Percentiles rank a stretch among this genome's conserved stretches.
phyloP scores from a whole-genome alignment of 2,113 vertebrate genomes.

The Oncorhynchus clarkii region DNA sequence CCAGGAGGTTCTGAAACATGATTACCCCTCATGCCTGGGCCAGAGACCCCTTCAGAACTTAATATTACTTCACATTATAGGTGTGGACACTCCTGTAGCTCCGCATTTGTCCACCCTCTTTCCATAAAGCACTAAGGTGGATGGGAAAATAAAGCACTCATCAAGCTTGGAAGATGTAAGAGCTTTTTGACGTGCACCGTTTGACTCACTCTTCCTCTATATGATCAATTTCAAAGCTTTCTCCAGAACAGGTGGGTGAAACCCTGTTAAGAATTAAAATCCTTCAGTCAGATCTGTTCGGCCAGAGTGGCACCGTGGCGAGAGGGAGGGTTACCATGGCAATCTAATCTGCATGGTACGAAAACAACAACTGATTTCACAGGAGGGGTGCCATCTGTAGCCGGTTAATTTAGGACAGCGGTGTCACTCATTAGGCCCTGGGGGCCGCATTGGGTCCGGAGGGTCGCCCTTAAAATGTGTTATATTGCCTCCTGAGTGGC shows the following conservation, averaged over 20 bases:
- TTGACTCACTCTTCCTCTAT: neutral
- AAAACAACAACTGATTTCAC: too few species aligned
- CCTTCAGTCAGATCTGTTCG: neutral
- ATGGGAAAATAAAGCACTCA: neutral
- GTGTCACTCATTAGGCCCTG: too few species aligned
- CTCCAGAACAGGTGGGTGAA: conserved; percentile 27
- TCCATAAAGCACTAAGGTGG: neutral
- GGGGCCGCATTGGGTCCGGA: too few species aligned
- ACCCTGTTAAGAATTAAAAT: conserved; percentile 41
- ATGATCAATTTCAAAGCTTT: conserved; percentile 10
- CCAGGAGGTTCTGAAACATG: neutral
- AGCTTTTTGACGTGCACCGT: conserved; percentile 2
- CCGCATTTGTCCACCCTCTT: neutral
- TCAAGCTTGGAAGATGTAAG: conserved; percentile 1
- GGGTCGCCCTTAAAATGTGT: too few species aligned
- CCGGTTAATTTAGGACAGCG: too few species aligned
- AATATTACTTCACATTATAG: neutral
- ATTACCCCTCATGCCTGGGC: neutral
- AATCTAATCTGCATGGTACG: conserved; percentile 24
- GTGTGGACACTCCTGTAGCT: neutral
- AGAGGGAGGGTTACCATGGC: conserved; percentile 36
- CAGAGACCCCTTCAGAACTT: neutral
- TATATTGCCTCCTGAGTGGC: too few species aligned
- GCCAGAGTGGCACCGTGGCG: neutral
- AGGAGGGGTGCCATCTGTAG: neutral